phyloP scores from a whole-genome alignment of 2,888 invertebrate genomes.

The Apodemia zela region DNA sequence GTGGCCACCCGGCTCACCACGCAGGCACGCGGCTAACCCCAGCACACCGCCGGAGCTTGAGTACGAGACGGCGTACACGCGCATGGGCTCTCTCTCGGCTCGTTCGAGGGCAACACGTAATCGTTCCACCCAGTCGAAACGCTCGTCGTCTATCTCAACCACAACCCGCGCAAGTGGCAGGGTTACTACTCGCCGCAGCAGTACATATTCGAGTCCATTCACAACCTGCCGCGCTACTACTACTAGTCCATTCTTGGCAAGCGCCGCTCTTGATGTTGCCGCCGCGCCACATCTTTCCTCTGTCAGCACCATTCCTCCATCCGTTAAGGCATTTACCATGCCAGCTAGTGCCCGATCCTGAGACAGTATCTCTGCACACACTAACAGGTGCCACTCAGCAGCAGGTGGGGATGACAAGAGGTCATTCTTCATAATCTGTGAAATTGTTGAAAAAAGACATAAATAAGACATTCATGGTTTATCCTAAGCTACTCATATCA shows the following conservation, averaged over 20 bases:
- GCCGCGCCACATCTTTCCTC: slow-evolving; percentile 43
- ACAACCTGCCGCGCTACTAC: slow-evolving; percentile 61
- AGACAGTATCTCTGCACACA: slow-evolving; percentile 74
- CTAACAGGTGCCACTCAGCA: slow-evolving; percentile 84
- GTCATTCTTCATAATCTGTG: slow-evolving; percentile 75
- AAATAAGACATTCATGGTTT: too few relatives aligned
- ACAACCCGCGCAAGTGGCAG: slow-evolving; percentile 65
- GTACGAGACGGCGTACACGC: slow-evolving; percentile 85
- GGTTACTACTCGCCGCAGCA: slow-evolving; percentile 82
- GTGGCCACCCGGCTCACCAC: slow-evolving; percentile 91
- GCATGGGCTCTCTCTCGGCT: slow-evolving; percentile 78
- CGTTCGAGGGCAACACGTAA: slow-evolving; percentile 88
- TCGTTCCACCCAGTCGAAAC: slow-evolving; percentile 89
- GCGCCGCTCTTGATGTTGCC: slow-evolving; percentile 51
- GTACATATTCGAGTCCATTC: slow-evolving; percentile 82
- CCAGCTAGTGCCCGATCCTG: slow-evolving; percentile 40
- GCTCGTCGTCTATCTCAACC: slow-evolving; percentile 84
- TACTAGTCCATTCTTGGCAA: slow-evolving; percentile 53
- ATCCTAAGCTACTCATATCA: too few relatives aligned
- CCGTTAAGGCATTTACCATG: slow-evolving; percentile 82
- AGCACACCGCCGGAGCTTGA: slow-evolving; percentile 88
- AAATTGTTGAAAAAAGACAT: too few relatives aligned
- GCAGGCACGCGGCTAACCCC: slow-evolving; percentile 94
- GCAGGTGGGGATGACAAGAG: slow-evolving; percentile 72
- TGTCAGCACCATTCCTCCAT: slow-evolving; percentile 84